These are phyloP conservation scores for Tanaodytes sp. DNA, from an alignment of 2,888 invertebrate genomes.

Conservation along the genomic window DNA sequence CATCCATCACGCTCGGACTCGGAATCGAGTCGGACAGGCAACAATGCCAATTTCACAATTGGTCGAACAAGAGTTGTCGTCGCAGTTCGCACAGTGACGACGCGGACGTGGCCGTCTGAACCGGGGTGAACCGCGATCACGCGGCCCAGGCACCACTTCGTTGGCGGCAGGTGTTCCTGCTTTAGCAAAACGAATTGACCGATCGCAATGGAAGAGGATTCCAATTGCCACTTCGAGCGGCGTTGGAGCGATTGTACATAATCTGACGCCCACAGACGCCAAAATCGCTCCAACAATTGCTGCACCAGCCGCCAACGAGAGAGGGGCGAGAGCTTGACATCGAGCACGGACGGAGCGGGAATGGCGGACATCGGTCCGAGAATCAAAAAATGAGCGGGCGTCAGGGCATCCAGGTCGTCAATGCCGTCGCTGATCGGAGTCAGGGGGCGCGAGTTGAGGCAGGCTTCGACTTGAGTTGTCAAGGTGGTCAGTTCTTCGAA, in stretches of 20 bases:
- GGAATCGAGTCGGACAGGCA: not conserved
- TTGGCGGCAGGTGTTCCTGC: not conserved
- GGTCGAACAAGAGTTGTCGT: not conserved
- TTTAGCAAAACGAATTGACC: conserved; percentile 8
- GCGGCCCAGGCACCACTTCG: conserved; percentile 8
- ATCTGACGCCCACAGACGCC: conserved; percentile 1
- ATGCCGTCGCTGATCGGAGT: not conserved
- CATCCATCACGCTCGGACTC: no score
- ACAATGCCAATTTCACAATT: not conserved
- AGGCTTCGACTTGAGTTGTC: not conserved
- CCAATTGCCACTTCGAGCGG: not conserved
- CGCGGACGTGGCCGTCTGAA: not conserved
- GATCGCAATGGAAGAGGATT: not conserved
- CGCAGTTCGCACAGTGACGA: not conserved
- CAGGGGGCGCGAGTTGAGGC: not conserved
- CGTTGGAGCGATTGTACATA: conserved; percentile 4
- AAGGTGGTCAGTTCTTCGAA: conserved; percentile 1
- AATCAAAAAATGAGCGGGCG: conserved; percentile 6
- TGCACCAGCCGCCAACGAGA: not conserved
- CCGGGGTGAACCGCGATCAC: not conserved
- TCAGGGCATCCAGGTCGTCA: not conserved
- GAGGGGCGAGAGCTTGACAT: not conserved
- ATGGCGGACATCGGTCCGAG: not conserved
- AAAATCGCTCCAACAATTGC: conserved; percentile 5
- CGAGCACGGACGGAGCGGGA: not conserved